Conservation (phyloP, 1,140 invertebrate species). For the Venustaconcha ellipsiformis region DNA sequence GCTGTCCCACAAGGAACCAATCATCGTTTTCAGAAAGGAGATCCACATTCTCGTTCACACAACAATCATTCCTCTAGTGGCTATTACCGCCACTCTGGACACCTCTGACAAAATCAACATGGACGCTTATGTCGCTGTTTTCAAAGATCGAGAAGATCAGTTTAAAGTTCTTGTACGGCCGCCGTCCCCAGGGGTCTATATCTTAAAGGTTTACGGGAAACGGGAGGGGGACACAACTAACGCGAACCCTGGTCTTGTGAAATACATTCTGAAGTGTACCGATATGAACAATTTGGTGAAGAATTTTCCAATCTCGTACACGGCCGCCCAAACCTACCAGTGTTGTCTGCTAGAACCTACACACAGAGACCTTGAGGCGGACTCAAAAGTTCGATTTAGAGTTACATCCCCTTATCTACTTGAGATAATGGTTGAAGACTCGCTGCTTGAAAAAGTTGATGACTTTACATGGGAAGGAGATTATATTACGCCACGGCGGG, state of each 20-base stretch:
- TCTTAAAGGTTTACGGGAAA: conserved; percentile 28
- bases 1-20: conserved; percentile 30
- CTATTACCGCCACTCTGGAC: conserved; percentile 29
- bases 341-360: conserved; percentile 30
- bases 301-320: conserved; percentile 30
- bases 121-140: conserved; percentile 31
- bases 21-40: conserved; percentile 32
- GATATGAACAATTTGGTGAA: conserved; percentile 34
- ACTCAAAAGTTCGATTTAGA: conserved; percentile 24
- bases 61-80: conserved; percentile 29
- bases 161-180: conserved; percentile 28
- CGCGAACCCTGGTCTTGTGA: conserved; percentile 20
- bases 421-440: conserved; percentile 19
- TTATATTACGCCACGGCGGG: conserved; percentile 24
- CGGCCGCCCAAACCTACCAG: conserved; percentile 29
- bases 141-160: conserved; percentile 28
- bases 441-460: conserved; percentile 26
- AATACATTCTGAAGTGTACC: conserved; percentile 33
- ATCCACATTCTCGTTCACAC: conserved; percentile 33
- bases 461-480: conserved; percentile 33
- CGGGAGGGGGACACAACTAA: conserved; percentile 24
- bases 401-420: conserved; percentile 27
- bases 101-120: conserved; percentile 32
- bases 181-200: conserved; percentile 27
- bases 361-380: conserved; percentile 28